These are phyloP conservation scores for Phalacrocorax carbo DNA, from an alignment of 2,113 vertebrate genomes.

Conservation along the genomic window DNA sequence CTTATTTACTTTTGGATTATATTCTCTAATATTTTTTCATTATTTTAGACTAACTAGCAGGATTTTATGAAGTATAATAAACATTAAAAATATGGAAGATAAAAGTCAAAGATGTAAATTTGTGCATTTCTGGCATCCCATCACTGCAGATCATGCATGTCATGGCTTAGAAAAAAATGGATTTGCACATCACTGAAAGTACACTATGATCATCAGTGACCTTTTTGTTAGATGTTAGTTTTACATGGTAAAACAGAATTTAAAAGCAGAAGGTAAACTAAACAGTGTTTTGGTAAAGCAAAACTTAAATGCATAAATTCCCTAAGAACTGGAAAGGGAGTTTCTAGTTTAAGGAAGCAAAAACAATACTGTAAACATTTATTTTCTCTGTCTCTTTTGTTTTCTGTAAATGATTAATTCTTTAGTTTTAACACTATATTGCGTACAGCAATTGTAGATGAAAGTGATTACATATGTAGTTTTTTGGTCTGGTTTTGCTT, in stretches of 20 bases:
- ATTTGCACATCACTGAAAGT: not conserved
- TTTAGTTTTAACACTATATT: not conserved
- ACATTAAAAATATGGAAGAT: not conserved
- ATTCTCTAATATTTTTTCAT: not conserved
- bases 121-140: not conserved
- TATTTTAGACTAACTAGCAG: not conserved
- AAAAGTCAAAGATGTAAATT: not conserved
- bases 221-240: not conserved
- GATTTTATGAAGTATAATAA: not conserved
- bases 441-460: not conserved
- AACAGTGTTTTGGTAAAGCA: not conserved
- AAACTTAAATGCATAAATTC: not conserved
- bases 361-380: not conserved
- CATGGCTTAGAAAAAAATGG: not conserved
- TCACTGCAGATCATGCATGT: not conserved
- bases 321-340: not conserved
- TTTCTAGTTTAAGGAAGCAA: not conserved
- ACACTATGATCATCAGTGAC: not conserved
- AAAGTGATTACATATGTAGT: not conserved
- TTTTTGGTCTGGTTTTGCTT: not conserved
- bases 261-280: not conserved
- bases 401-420: not conserved
- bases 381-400: not conserved
- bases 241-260: not conserved
- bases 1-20: not conserved